Base-by-base conservation (phyloP, 2,888 invertebrate species). In the Lampropteryx suffumata region DNA sequence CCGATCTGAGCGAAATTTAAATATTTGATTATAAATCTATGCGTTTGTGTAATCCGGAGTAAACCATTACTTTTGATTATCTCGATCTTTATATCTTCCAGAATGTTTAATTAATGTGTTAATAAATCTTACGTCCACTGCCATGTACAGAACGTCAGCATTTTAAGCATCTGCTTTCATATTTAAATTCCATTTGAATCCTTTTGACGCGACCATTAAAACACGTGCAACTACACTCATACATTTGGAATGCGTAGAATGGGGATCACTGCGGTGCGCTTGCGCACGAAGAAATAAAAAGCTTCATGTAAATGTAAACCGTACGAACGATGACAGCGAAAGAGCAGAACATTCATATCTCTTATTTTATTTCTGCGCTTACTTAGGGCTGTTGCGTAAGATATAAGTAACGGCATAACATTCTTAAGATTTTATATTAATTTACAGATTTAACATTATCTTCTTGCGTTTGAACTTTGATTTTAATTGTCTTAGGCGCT, bases 21-120 rank as follows among this genome's bases (percentile, higher is more conserved):
- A 85, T 85, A 83, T 84, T 84, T 83, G 79, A 86, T 85, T 83
- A 69, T 83, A 80, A n/a, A 84, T 84, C 77, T 79, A 65, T 63
- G 60, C 47, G 59, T 55, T 65, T 62, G 68, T 73, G 58, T 65
- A 71, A 71, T 71, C 67, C 62, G 59, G 69, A 68, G 70, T 57
- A 35, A 41, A 50, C 27, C 47, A 56, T 56, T 56, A 54, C 37
- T 55, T 56, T 45, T 55, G 34, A 52, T 54, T 56, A 56, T 54
- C 46, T 54, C 26, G 17, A 29, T 34, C 21, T 43, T 35, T 40
- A 44, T 44, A 40, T 48, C 48, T 36, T 49, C 33, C n/a, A 33
- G 14, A 27, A 49, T 40, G 32, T 44, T 43, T 26, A 43, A 48
- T 44, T 47, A 52, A 52, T 40, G 39, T 52, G 33, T 44, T 43